Percentiles rank a stretch among this genome's conserved stretches.
phyloP scores from a whole-genome alignment of 2,888 invertebrate genomes.

The Spodoptera picta region DNA sequence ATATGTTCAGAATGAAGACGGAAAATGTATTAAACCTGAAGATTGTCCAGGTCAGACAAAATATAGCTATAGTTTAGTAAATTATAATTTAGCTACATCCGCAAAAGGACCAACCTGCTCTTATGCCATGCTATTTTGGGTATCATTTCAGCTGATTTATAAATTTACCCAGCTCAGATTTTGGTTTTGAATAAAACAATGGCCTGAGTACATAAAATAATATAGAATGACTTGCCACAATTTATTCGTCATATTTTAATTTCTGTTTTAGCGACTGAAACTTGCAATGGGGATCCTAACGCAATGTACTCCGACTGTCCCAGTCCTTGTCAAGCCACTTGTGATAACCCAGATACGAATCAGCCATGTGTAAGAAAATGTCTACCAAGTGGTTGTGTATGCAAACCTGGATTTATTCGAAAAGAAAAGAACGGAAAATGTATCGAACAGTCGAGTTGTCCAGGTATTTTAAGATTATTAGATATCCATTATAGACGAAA shows the following conservation, averaged over 20 bases:
- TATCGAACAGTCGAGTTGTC: constrained; percentile 53
- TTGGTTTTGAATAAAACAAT: too few relatives aligned
- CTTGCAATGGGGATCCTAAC: constrained; percentile 13
- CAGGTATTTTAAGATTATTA: constrained; percentile 13
- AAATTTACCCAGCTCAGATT: too few relatives aligned
- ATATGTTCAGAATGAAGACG: not conserved
- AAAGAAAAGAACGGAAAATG: constrained; percentile 49
- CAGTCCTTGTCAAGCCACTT: constrained; percentile 17
- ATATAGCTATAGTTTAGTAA: too few relatives aligned
- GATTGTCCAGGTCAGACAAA: constrained; percentile 7
- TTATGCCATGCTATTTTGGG: too few relatives aligned
- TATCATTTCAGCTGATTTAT: too few relatives aligned
- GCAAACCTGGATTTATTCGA: constrained; percentile 51
- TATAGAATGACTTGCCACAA: too few relatives aligned
- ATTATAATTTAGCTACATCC: too few relatives aligned
- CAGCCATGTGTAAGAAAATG: constrained; percentile 17
- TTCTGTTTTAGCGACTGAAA: not conserved
- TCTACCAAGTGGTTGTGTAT: constrained; percentile 20
- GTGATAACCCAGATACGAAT: constrained; percentile 5
- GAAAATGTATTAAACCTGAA: constrained; percentile 12
- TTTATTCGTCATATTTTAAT: too few relatives aligned
- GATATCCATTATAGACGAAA: too few relatives aligned
- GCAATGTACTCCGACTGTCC: constrained; percentile 10
- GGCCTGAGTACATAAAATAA: too few relatives aligned
- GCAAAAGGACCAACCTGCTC: too few relatives aligned